Percentiles rank a stretch among this genome's conserved stretches.
Evolutionary conservation across 2,888 invertebrate genomes (phyloP).

Genomic region (Lithophane leautieri): DNA sequence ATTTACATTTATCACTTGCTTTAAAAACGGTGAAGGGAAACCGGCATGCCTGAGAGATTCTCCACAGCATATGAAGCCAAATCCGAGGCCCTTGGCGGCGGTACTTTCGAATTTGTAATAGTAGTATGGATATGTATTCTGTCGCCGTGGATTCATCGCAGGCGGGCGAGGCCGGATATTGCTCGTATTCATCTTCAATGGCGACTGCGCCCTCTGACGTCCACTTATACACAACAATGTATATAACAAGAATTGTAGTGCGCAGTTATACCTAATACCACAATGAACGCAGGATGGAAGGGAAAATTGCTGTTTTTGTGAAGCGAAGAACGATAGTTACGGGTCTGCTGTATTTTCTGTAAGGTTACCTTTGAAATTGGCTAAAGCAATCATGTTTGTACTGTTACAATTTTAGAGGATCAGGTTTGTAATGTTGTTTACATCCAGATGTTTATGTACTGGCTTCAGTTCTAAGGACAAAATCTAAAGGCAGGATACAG

Average conservation of each 20-base stretch:
- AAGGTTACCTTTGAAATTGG: background rate
- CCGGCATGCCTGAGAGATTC: too few species aligned
- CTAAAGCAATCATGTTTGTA: background rate
- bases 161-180: slow-evolving; percentile 78
- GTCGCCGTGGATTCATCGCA: slow-evolving; percentile 29
- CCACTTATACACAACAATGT: slow-evolving; percentile 47
- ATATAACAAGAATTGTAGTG: slow-evolving; percentile 50
- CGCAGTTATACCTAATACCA: slow-evolving; percentile 53
- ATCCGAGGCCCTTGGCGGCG: too few species aligned
- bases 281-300: slow-evolving; percentile 51
- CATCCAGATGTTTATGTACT: slow-evolving; percentile 20
- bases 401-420: too few species aligned
- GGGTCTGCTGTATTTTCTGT: background rate
- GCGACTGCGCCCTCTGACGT: slow-evolving; percentile 68
- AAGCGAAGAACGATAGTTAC: background rate
- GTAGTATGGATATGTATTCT: slow-evolving; percentile 4
- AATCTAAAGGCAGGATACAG: slow-evolving; percentile 9
- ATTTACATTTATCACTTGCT: too few species aligned
- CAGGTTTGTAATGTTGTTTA: too few species aligned
- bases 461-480: background rate
- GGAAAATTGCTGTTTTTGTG: slow-evolving; percentile 46
- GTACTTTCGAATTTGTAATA: too few species aligned
- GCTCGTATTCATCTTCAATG: slow-evolving; percentile 74
- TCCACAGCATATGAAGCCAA: too few species aligned
- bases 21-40: too few species aligned